phyloP scores from a whole-genome alignment of 2,113 vertebrate species.

The Nerophis lumbriciformis region DNA sequence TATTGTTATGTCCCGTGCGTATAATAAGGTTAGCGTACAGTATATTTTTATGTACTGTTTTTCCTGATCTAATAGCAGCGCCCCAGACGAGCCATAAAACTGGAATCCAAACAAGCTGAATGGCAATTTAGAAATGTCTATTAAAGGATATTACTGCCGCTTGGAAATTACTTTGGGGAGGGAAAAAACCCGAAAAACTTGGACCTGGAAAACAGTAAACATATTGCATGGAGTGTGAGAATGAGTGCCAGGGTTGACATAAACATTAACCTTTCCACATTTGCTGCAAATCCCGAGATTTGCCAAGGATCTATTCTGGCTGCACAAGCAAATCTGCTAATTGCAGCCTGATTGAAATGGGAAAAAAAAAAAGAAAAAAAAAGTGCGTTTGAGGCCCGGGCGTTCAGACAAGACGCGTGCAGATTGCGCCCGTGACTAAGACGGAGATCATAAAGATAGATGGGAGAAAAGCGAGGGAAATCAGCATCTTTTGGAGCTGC shows the following conservation, averaged over 20 bases:
- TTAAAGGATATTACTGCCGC: neutral
- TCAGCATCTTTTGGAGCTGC: conserved; percentile 22
- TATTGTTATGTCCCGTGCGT: too few relatives aligned
- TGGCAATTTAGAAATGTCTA: conserved; percentile 6
- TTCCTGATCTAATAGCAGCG: neutral
- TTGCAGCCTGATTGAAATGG: conserved; percentile 10
- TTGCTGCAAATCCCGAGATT: conserved; percentile 3
- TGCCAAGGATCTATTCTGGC: conserved; percentile 4
- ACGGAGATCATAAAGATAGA: conserved; percentile 9
- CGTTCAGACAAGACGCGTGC: conserved; percentile 9
- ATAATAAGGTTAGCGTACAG: neutral
- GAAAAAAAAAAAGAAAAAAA: neutral
- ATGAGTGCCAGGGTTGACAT: conserved; percentile 9
- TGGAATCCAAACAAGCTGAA: neutral
- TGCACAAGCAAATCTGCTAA: conserved; percentile 7
- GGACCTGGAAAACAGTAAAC: conserved; percentile 2
- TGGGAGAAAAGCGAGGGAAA: conserved; percentile 11
- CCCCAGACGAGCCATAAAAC: neutral
- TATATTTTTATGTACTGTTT: neutral
- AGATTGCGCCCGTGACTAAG: conserved; percentile 1
- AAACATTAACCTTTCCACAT: conserved; percentile 1
- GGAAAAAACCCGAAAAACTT: neutral
- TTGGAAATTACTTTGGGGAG: too few relatives aligned
- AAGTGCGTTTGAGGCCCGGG: conserved; percentile 7
- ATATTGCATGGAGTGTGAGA: neutral